phyloP scores from a whole-genome alignment of 2,797 vertebrate genomes.

The Lepilemur septentrionalis region DNA sequence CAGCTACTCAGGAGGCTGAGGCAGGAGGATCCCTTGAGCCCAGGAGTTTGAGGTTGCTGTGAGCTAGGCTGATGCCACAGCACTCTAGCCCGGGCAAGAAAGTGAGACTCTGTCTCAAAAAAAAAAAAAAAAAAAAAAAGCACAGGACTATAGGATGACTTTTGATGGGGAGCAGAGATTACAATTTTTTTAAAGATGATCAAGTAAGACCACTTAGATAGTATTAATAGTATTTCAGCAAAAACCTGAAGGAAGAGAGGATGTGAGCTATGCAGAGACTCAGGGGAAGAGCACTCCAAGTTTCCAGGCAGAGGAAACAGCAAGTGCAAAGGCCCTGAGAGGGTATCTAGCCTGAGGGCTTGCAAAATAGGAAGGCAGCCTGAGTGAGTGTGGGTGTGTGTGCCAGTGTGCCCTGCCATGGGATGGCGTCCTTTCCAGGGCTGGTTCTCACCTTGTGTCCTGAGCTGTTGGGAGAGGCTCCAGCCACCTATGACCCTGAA shows the following conservation, averaged over 20 bases:
- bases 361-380: neutral
- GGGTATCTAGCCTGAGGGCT: fast-evolving
- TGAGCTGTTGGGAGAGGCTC: neutral
- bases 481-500: neutral
- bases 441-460: neutral
- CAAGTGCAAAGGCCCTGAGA: neutral
- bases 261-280: neutral
- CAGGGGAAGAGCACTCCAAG: neutral
- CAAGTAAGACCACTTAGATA: neutral
- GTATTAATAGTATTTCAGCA: neutral
- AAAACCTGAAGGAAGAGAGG: neutral
- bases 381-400: neutral
- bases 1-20: too few relatives aligned
- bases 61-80: too few relatives aligned
- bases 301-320: neutral
- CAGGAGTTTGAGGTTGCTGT: too few relatives aligned
- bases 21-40: too few relatives aligned
- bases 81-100: too few relatives aligned
- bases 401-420: neutral
- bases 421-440: neutral
- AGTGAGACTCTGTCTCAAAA: too few relatives aligned
- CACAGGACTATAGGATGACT: neutral
- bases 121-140: too few relatives aligned
- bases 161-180: neutral
- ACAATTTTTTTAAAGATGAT: neutral